These are phyloP conservation scores for Pheucticus melanocephalus DNA, from an alignment of 2,113 vertebrate genomes.

Conservation along the genomic window DNA sequence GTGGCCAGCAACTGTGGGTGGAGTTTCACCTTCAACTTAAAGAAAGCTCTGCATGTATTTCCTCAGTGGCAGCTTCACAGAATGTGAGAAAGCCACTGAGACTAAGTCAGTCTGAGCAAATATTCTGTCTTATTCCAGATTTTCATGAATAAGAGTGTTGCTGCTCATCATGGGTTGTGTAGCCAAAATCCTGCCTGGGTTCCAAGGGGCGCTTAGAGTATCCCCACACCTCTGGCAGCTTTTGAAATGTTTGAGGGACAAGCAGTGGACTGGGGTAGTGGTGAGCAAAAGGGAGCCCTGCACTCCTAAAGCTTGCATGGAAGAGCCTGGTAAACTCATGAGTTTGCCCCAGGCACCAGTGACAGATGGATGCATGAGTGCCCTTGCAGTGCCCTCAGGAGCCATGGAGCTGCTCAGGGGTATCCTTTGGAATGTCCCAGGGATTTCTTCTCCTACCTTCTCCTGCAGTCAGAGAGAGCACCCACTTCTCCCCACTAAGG, in stretches of 20 bases:
- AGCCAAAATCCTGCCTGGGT: not conserved
- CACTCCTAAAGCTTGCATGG: not conserved
- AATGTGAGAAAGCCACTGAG: not conserved
- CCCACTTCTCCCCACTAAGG: not conserved
- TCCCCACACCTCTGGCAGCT: not conserved
- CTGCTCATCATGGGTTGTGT: not conserved
- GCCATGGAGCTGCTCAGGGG: not conserved
- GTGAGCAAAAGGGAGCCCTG: not conserved
- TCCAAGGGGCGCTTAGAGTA: not conserved
- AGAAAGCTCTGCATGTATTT: not conserved
- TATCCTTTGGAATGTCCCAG: not conserved
- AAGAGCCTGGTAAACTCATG: not conserved
- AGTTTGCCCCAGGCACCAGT: not conserved
- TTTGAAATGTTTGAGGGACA: not conserved
- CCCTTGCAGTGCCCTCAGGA: not conserved
- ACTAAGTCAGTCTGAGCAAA: not conserved
- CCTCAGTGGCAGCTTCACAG: not conserved
- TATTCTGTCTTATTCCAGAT: not conserved
- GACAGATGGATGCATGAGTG: accelerated
- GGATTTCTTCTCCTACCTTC: not conserved
- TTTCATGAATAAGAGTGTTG: not conserved
- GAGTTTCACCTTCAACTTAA: not conserved
- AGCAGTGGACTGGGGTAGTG: not conserved
- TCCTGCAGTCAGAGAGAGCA: not conserved
- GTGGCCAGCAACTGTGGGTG: not conserved